A percentile compares a stretch with the other conserved stretches of the same genome.
Evolutionary conservation across 2,113 vertebrate species (phyloP).

Genomic region (Oryctolagus cuniculus): DNA sequence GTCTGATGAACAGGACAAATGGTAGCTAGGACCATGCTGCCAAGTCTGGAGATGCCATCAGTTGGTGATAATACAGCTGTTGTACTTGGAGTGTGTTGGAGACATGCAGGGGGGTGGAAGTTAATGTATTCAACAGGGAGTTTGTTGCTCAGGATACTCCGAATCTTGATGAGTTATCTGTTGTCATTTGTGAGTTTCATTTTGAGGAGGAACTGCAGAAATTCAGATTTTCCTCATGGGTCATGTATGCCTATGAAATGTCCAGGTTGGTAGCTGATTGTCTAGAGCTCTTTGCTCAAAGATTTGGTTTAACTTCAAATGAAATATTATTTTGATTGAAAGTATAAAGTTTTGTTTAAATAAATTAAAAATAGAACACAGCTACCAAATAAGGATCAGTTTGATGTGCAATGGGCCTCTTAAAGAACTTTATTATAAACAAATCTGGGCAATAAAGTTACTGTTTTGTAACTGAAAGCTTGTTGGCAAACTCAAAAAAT

Average conservation of each 20-base stretch:
- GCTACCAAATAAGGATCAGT: background rate
- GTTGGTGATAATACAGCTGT: constrained; percentile 37
- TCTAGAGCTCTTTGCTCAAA: background rate
- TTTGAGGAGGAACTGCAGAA: background rate
- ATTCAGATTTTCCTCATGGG: background rate
- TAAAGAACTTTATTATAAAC: constrained; percentile 9
- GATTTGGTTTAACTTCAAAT: constrained; percentile 58
- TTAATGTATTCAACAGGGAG: background rate
- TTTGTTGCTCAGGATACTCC: constrained; percentile 10
- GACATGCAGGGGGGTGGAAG: background rate
- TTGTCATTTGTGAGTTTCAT: constrained; percentile 11
- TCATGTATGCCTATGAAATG: background rate
- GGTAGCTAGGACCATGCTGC: background rate
- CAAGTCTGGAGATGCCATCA: constrained; percentile 3
- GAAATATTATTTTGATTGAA: constrained; percentile 49
- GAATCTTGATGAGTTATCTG: constrained; percentile 9
- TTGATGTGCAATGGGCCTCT: background rate
- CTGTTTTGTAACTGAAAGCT: constrained; percentile 32
- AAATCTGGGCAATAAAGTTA: constrained; percentile 15
- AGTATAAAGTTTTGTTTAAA: constrained; percentile 34
- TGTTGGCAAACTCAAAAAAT: background rate
- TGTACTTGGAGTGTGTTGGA: constrained; percentile 2
- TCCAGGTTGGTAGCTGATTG: background rate
- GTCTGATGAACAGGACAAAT: constrained; percentile 49
- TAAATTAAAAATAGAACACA: constrained; percentile 46